Evolutionary conservation across 2,113 vertebrate species (phyloP).

Genomic region (Neogobius melanostomus): DNA sequence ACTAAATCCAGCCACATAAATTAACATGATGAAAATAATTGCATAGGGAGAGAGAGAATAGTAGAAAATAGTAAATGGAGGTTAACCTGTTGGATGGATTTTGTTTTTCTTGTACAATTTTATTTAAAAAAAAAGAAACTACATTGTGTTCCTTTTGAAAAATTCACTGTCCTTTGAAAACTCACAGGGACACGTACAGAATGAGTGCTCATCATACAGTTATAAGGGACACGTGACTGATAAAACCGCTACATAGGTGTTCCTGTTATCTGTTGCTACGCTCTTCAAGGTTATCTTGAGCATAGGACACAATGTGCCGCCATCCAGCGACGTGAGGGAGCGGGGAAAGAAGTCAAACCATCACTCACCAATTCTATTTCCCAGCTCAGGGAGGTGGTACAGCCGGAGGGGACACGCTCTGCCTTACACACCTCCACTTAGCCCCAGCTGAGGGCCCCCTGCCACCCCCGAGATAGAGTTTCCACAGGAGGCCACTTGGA

Average conservation of each 20-base stretch:
- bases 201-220: constrained; percentile 20
- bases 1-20: no score
- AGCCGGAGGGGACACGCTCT: constrained; percentile 70
- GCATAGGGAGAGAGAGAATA: no score
- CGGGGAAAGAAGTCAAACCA: constrained; percentile 59
- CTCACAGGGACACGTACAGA: not conserved
- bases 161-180: not conserved
- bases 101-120: no score
- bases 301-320: constrained; percentile 47
- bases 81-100: no score
- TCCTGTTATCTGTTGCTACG: constrained; percentile 46
- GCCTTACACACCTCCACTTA: constrained; percentile 79
- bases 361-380: constrained; percentile 75
- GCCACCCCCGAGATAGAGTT: constrained; percentile 77
- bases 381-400: constrained; percentile 67
- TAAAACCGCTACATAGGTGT: constrained; percentile 37
- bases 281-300: constrained; percentile 70
- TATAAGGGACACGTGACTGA: constrained; percentile 28
- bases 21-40: no score
- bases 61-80: no score
- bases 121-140: no score
- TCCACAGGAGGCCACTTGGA: constrained; percentile 71
- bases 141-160: not conserved
- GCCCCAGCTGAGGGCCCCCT: constrained; percentile 73
- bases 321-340: constrained; percentile 47